phyloP scores from a whole-genome alignment of 2,797 vertebrate genomes.

The Synanceia verrucosa region DNA sequence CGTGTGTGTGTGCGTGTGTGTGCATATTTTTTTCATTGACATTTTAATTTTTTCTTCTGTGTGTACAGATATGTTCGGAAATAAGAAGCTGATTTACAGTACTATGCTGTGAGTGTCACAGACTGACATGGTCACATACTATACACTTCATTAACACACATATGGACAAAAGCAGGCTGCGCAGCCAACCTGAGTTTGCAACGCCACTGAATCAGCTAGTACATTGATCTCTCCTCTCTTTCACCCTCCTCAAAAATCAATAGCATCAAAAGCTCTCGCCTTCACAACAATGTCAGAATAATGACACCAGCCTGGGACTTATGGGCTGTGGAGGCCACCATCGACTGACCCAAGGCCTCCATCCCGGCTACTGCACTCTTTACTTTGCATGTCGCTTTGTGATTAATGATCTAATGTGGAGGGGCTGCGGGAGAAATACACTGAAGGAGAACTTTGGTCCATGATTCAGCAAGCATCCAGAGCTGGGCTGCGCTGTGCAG shows the following conservation, averaged over 20 bases:
- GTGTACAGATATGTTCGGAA: neutral
- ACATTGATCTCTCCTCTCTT: constrained; percentile 53
- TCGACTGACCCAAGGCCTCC: constrained; percentile 60
- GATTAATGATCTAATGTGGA: constrained; percentile 69
- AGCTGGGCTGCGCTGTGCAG: constrained; percentile 18
- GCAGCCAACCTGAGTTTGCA: constrained; percentile 34
- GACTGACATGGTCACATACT: constrained; percentile 8
- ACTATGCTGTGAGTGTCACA: constrained; percentile 6
- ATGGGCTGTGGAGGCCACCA: constrained; percentile 60
- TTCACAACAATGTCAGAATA: constrained; percentile 71
- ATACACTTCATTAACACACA: constrained; percentile 29
- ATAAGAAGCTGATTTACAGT: neutral
- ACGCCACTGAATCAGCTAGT: constrained; percentile 59
- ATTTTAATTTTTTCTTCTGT: constrained; percentile 1
- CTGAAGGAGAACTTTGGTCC: constrained; percentile 40
- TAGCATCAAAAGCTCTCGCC: constrained; percentile 71
- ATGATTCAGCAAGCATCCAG: constrained; percentile 30
- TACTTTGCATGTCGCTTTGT: constrained; percentile 47
- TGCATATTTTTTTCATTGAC: constrained; percentile 7
- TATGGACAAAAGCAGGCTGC: constrained; percentile 42
- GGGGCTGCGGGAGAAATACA: constrained; percentile 34
- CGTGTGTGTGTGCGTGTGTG: neutral
- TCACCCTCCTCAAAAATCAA: constrained; percentile 69
- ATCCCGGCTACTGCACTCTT: constrained; percentile 40
- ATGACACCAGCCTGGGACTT: constrained; percentile 60